Percentiles rank a stretch among this genome's conserved stretches.
Evolutionary conservation across 2,113 vertebrate species (phyloP).

Genomic region (Callipepla californica): DNA sequence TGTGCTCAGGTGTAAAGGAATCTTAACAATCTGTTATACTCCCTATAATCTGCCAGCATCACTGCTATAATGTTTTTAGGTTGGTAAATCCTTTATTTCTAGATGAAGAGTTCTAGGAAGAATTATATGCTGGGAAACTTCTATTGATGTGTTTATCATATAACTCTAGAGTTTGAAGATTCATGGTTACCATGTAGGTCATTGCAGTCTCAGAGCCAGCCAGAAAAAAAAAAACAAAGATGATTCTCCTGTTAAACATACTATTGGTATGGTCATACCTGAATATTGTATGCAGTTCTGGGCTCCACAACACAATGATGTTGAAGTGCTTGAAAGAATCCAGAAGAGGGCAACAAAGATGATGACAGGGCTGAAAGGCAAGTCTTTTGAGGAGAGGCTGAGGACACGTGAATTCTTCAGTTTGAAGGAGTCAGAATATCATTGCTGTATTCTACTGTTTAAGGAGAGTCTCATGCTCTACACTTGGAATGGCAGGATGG

Average conservation of each 20-base stretch:
- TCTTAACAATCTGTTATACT: neutral
- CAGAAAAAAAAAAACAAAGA: too few relatives aligned
- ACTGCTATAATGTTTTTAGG: neutral
- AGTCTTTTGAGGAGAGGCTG: too few relatives aligned
- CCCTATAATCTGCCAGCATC: neutral
- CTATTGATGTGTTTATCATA: rapidly evolving
- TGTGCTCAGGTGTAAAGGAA: neutral
- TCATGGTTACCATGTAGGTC: neutral
- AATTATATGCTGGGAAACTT: neutral
- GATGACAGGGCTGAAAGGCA: too few relatives aligned
- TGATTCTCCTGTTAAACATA: too few relatives aligned
- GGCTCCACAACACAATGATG: neutral
- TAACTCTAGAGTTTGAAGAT: neutral
- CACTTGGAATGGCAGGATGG: neutral
- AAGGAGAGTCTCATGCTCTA: too few relatives aligned
- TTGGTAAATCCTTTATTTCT: neutral
- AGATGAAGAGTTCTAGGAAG: neutral
- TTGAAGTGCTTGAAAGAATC: too few relatives aligned
- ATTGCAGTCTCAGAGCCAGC: too few relatives aligned
- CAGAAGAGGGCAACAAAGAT: too few relatives aligned
- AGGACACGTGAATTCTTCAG: too few relatives aligned
- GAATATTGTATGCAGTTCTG: neutral
- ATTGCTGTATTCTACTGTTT: too few relatives aligned
- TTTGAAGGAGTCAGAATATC: too few relatives aligned
- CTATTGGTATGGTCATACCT: neutral